phyloP scores from a whole-genome alignment of 2,888 invertebrate genomes.

The Escarpia spicata region DNA sequence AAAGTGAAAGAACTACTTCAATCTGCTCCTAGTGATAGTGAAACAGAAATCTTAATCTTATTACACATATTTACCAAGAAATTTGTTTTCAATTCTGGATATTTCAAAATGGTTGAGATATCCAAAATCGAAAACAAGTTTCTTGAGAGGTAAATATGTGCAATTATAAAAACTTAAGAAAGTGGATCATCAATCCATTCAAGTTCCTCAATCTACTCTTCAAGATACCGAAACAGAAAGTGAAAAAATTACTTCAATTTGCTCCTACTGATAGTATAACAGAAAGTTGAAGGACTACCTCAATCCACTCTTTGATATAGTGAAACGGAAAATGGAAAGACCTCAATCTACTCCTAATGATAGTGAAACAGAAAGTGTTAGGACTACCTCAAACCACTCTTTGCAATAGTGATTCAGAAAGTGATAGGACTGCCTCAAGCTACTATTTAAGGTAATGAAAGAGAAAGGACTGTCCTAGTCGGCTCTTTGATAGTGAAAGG shows the following conservation, averaged over 20 bases:
- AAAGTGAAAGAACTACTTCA: background rate
- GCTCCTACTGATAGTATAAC: background rate
- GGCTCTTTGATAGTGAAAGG: background rate
- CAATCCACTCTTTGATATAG: background rate
- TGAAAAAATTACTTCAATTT: background rate
- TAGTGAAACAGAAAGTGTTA: background rate
- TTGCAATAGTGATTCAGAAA: background rate
- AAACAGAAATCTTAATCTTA: slow-evolving; percentile 8
- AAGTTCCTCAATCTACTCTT: background rate
- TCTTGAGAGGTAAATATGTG: too few species aligned
- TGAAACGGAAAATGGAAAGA: slow-evolving; percentile 22
- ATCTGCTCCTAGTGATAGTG: background rate
- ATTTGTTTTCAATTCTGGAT: too few species aligned
- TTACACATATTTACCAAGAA: too few species aligned
- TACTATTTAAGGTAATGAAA: background rate
- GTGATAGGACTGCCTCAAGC: background rate
- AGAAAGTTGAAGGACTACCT: background rate
- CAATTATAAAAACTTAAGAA: too few species aligned
- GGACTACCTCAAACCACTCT: background rate
- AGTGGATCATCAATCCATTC: too few species aligned
- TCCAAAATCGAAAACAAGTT: too few species aligned
- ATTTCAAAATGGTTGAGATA: too few species aligned
- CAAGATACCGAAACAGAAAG: slow-evolving; percentile 21
- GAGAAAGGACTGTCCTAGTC: background rate
- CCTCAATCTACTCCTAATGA: background rate